Evolutionary conservation across 2,888 invertebrate species (phyloP), one percentile per base, ranked within the genome.

Genomic region (Drosophila testacea): DNA sequence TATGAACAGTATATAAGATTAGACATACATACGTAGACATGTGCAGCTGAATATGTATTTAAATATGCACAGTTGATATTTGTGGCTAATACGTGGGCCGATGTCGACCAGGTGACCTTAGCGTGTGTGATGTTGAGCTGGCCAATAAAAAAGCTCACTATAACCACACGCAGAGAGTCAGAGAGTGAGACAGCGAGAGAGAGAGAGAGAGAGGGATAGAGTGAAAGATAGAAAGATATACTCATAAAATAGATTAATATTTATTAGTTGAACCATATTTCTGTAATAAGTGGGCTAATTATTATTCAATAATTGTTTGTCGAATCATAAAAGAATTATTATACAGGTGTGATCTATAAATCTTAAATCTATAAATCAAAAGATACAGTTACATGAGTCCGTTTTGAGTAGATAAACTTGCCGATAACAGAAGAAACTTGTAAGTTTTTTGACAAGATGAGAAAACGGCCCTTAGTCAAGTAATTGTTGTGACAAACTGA

Each of bases 31-130:
- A 22, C 22, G 22, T 22, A 36, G 34, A 36, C 39, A 39, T 44
- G 10, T 34, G 22, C 22, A 34, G 16, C 7, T 47, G 2, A 32
- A 9, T 10, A 9, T 16, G 32, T 13, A 47, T 30, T 30, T 34
- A 34, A 36, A 28, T 30, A 30, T 34, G 16, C 41, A 27, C 22
- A 61, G 13, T 30, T 54, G 22, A 36, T 30, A 39, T 47, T 46
- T 27, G 44, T 56, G 51, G 30, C 1, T 16, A 39, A 3, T 39
- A 41, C 16, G 41, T 41, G 41, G 41, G 41, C 4, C 41, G 50
- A 11, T 39, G 66, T 32, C 48, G 50, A 30, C 39, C 42, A 22
- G 42, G 13, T 69, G 55, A 61, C 52, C 72, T 54, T 71, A 57
- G 56, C 44, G 38, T 63, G 71, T 52, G 56, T 42, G 50, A 22